Conservation (phyloP, 2,797 vertebrate genomes). For the Crypturellus tataupa region DNA sequence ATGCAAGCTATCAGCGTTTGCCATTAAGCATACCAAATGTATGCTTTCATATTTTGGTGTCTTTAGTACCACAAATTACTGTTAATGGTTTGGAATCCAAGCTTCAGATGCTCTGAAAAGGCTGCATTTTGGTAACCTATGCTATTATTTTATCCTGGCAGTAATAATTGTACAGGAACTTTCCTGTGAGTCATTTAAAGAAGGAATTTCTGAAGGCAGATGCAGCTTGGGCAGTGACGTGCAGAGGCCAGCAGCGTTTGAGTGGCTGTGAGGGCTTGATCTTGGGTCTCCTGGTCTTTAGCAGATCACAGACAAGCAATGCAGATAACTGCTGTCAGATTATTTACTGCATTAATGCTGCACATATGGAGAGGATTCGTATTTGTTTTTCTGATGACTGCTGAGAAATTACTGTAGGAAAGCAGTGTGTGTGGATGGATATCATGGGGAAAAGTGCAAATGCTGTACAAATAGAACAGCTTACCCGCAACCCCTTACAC, state of each 20-base stretch:
- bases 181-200: background rate
- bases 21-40: background rate
- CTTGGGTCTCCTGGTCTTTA: background rate
- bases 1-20: background rate
- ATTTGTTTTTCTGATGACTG: background rate
- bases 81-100: background rate
- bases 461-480: accelerated
- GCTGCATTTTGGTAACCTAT: background rate
- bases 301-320: background rate
- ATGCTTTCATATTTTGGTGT: background rate
- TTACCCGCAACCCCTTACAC: too few relatives aligned
- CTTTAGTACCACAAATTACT: background rate
- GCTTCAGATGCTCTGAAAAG: background rate
- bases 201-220: background rate
- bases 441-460: background rate
- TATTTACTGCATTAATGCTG: background rate
- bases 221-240: accelerated
- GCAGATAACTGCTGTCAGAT: background rate
- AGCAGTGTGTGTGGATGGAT: background rate
- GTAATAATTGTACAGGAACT: background rate
- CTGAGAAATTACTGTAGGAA: background rate
- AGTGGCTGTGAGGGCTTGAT: background rate
- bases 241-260: background rate
- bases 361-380: background rate
- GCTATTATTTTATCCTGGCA: background rate